These are phyloP conservation scores for Centropyge bicolor DNA, from an alignment of 2,797 vertebrate species.

Conservation along the genomic window DNA sequence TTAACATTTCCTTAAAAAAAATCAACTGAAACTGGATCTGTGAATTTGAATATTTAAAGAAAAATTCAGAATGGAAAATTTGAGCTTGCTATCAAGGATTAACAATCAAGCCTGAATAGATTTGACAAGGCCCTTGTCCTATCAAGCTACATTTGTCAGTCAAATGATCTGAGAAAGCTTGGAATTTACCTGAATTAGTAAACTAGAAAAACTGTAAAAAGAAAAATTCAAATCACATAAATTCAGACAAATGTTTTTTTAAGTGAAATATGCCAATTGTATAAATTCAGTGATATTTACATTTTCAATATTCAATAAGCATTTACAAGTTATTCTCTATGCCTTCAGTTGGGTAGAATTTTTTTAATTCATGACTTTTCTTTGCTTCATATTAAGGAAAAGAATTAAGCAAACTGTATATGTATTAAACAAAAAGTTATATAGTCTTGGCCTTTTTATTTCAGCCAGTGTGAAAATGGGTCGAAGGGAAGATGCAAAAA, in stretches of 20 bases:
- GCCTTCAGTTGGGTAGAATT: too few relatives aligned
- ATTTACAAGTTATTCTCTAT: background rate
- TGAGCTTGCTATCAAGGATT: too few relatives aligned
- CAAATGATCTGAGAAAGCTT: background rate
- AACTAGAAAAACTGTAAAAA: background rate
- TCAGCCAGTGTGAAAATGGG: background rate
- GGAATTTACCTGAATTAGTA: background rate
- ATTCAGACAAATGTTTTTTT: background rate
- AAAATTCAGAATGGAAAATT: too few relatives aligned
- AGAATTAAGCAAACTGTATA: too few relatives aligned
- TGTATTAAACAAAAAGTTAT: background rate
- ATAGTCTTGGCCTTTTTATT: constrained; percentile 9
- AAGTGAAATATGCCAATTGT: background rate
- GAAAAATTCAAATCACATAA: background rate
- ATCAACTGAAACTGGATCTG: too few relatives aligned
- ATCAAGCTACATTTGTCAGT: background rate
- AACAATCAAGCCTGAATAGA: too few relatives aligned
- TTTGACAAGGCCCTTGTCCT: too few relatives aligned
- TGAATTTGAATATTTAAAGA: too few relatives aligned
- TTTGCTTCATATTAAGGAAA: too few relatives aligned
- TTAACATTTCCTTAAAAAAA: too few relatives aligned
- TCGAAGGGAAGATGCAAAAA: constrained; percentile 5
- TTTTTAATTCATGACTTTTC: too few relatives aligned
- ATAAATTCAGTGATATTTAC: background rate
- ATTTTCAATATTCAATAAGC: background rate